Conservation (phyloP, 37 sponge, comb jelly and placozoan genomes). For the Hexactinellida sp. region DNA sequence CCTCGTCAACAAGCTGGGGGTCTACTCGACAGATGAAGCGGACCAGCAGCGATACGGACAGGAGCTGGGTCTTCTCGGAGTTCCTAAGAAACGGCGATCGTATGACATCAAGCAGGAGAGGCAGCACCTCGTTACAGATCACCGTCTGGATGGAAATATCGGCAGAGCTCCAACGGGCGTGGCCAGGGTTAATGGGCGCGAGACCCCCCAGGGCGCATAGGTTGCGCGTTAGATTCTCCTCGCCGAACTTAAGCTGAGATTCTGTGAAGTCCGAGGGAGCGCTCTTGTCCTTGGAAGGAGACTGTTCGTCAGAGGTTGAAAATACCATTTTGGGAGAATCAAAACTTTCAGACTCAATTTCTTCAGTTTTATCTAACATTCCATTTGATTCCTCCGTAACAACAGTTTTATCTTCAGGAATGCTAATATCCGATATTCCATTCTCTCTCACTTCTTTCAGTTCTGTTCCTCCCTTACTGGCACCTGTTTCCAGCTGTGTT, state of each 20-base stretch:
- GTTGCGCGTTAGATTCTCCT: not conserved
- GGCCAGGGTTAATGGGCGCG: not conserved
- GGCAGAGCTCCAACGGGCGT: not conserved
- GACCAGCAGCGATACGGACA: not conserved
- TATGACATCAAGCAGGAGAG: slow-evolving; percentile 4
- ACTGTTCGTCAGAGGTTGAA: not conserved
- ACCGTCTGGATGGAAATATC: not conserved
- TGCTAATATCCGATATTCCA: not conserved
- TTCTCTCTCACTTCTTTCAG: not conserved
- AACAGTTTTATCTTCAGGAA: not conserved
- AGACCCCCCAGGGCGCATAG: slow-evolving; percentile 1
- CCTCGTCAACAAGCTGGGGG: not conserved
- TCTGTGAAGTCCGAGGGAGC: not conserved
- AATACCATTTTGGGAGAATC: not conserved
- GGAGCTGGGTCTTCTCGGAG: not conserved
- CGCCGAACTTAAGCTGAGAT: not conserved
- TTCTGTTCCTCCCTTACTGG: not conserved
- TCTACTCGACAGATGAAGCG: slow-evolving; percentile 5
- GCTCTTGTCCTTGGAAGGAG: not conserved
- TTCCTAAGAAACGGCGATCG: not conserved
- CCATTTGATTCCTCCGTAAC: not conserved
- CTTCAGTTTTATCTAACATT: not conserved
- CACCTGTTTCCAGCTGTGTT: not conserved
- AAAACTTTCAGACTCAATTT: not conserved
- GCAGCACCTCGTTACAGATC: not conserved